Evolutionary conservation across 2,888 invertebrate species (phyloP).

Genomic region (Nomada goodeniana): DNA sequence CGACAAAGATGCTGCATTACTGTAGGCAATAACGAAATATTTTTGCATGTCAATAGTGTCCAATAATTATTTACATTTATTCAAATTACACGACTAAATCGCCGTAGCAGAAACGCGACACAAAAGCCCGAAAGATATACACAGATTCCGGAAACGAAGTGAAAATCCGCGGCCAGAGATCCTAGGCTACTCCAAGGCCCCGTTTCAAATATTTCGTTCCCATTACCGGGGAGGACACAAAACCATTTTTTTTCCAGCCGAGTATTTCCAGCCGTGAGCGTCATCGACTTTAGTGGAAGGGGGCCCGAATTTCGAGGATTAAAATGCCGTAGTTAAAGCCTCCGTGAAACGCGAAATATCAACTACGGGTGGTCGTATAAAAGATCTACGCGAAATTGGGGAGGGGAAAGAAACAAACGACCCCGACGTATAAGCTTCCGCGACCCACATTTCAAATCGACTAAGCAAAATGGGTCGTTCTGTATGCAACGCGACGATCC

Average conservation of each 20-base stretch:
- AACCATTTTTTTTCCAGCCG: conserved; percentile 3
- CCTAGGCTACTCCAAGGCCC: not conserved
- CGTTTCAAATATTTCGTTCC: conserved; percentile 8
- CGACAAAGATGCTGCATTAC: no score
- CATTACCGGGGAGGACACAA: not conserved
- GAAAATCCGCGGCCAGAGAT: conserved; percentile 16
- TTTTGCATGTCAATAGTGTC: not conserved
- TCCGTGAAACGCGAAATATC: conserved; percentile 38
- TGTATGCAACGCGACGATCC: conserved; percentile 67
- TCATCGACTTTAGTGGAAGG: conserved; percentile 6
- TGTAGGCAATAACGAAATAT: not conserved
- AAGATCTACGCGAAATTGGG: conserved; percentile 17
- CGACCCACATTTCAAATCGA: conserved; percentile 63
- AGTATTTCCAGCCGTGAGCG: conserved; percentile 21
- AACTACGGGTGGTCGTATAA: conserved; percentile 8
- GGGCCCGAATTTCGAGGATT: conserved; percentile 33
- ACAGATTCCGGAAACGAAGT: not conserved
- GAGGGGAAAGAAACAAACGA: conserved; percentile 31
- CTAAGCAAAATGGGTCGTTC: conserved; percentile 70
- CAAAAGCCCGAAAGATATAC: conserved; percentile 14
- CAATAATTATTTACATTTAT: not conserved
- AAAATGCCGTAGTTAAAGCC: conserved; percentile 32
- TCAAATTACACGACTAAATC: not conserved
- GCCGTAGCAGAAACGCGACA: not conserved
- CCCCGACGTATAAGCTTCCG: conserved; percentile 45